A percentile compares a stretch with the other conserved stretches of the same genome.
phyloP scores from a whole-genome alignment of 2,797 vertebrate genomes.

The Rhinichthys osculus region DNA sequence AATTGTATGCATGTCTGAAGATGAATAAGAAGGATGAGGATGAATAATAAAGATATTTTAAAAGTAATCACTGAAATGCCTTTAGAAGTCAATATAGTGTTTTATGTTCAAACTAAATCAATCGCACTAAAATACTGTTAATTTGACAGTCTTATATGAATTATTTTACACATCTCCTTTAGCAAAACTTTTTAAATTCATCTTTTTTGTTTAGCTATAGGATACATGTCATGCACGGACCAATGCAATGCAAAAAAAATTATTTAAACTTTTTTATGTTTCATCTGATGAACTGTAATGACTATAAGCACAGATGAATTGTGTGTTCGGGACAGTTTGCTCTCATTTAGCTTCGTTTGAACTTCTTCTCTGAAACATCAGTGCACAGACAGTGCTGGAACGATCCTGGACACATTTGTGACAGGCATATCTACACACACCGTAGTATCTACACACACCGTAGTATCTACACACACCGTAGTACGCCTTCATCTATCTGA shows the following conservation, averaged over 20 bases:
- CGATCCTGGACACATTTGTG: not conserved
- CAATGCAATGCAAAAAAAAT: not conserved
- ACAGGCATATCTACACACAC: slow-evolving; percentile 8
- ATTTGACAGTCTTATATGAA: not conserved
- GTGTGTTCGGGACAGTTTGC: not conserved
- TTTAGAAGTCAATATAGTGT: not conserved
- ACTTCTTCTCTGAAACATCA: not conserved
- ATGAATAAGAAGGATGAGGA: not conserved
- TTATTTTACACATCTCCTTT: not conserved
- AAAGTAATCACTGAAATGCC: not conserved
- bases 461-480: not conserved
- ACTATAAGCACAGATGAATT: not conserved
- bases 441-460: not conserved
- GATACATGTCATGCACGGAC: not conserved
- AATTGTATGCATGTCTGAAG: not conserved
- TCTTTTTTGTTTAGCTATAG: not conserved
- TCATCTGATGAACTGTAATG: not conserved
- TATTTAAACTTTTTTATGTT: not conserved
- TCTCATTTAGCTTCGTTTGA: not conserved
- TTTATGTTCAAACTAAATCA: not conserved
- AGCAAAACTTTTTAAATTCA: not conserved
- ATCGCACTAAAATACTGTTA: not conserved
- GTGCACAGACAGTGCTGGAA: not conserved
- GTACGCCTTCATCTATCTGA: slow-evolving; percentile 8
- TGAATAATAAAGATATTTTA: not conserved